These are phyloP conservation scores for Scopus umbretta DNA, from an alignment of 2,113 vertebrate genomes.

Conservation along the genomic window DNA sequence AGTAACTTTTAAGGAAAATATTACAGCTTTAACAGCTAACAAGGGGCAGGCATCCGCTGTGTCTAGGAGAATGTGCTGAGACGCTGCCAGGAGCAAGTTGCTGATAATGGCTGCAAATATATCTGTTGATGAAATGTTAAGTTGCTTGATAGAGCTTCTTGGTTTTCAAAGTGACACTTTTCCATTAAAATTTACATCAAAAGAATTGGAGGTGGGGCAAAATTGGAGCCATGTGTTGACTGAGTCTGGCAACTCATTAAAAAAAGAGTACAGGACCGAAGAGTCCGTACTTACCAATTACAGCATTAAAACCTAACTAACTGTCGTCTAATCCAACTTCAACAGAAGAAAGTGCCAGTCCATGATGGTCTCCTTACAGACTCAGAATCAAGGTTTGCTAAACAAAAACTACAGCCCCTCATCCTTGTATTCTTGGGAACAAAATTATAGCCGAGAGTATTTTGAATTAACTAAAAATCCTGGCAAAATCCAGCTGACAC, in stretches of 20 bases:
- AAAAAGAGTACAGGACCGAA: neutral
- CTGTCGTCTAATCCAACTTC: neutral
- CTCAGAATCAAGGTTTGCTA: neutral
- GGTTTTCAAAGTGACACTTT: neutral
- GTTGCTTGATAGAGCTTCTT: neutral
- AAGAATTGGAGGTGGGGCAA: neutral
- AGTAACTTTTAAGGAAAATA: slow-evolving; percentile 28
- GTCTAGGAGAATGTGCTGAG: neutral
- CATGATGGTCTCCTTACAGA: neutral
- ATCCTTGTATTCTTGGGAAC: neutral
- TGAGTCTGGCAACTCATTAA: neutral
- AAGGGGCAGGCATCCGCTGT: neutral
- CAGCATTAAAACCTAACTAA: neutral
- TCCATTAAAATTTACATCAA: neutral
- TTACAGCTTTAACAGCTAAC: neutral
- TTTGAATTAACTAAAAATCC: neutral
- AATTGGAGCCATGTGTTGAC: slow-evolving; percentile 24
- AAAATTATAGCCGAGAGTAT: neutral
- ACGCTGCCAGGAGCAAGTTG: neutral
- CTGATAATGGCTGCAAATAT: slow-evolving; percentile 8
- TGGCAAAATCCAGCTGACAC: neutral
- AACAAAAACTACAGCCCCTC: neutral
- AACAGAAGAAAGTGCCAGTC: neutral
- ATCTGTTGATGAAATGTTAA: slow-evolving; percentile 2
- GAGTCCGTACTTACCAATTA: neutral